Percentiles rank a stretch among this genome's conserved stretches.
These are phyloP conservation scores for Nudaria mundana DNA, from an alignment of 2,888 invertebrate species.

Conservation along the genomic window DNA sequence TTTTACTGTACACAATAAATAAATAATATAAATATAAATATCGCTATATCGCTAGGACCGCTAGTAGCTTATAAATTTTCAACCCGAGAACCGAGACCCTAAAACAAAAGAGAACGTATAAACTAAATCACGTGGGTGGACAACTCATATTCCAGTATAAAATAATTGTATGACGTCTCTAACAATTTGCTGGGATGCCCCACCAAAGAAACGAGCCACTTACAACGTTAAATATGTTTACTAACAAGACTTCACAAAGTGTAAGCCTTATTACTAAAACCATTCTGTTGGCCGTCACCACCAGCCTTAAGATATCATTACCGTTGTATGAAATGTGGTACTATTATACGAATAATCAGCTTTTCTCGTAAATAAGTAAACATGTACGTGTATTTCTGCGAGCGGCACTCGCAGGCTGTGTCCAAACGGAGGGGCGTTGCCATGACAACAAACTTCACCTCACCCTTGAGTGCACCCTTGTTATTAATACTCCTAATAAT, in stretches of 20 bases:
- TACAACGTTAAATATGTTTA: no score
- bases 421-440: conserved; percentile 68
- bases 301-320: conserved; percentile 21
- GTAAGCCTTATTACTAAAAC: conserved; percentile 5
- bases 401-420: conserved; percentile 66
- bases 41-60: no score
- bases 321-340: conserved; percentile 33
- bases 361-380: conserved; percentile 72
- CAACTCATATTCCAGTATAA: no score
- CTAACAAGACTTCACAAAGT: conserved; percentile 3
- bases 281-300: conserved; percentile 4
- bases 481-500: conserved; percentile 81
- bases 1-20: no score
- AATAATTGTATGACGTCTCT: no score
- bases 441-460: conserved; percentile 63
- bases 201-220: no score
- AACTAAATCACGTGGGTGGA: no score
- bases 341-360: conserved; percentile 74
- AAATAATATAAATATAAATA: no score
- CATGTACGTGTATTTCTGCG: conserved; percentile 61
- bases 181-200: no score
- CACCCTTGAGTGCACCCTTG: conserved; percentile 74
- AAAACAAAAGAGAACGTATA: no score
- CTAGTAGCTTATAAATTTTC: no score
- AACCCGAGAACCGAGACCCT: no score